Base-by-base conservation (phyloP, 2,888 invertebrate genomes). In the Lithophane semibrunnea region DNA sequence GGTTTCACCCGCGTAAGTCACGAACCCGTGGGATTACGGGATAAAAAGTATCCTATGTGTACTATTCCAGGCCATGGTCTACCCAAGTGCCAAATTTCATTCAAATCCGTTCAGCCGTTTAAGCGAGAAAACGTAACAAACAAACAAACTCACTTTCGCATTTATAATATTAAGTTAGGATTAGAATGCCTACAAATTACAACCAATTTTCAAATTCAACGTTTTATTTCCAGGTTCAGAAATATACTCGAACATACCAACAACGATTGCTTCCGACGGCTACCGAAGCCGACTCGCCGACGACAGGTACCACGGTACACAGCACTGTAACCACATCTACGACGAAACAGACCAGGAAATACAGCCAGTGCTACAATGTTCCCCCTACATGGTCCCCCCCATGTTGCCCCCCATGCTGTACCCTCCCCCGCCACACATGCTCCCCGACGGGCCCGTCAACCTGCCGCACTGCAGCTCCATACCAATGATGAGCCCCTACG, bases 191-290 rank as follows among this genome's bases (percentile, higher is more conserved):
- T 54, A 49, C 0, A 18, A 49, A 18, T 49, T 49, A 5, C 18
- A 2, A 52, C 18, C 52, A 52, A 52, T 18, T 18, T 49, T 5
- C 49, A 18, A 18, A 49, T 49, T 49, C 49, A 49, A 18, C 16
- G 49, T 52, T 37, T 68, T 60, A 1, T 2, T 60, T 84, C 0
- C 91, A 95, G 95, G 91, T 88, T 89, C 93, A 42, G 96, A 96
- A 86, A 95, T 96, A 87, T 96, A 96, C 85, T 95, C 96, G 9
- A 96, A 96, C 86, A 83, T 96, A 76, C 93, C 95, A 54, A 90
- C 90, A 12, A 91, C 93, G 24, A 89, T 93, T 67, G 74, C 78
- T 60, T 84, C 92, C 52, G 90, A 92, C 3, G 86, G 91, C 0
- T 89, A 90, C 69, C 91, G 91, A 71, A 90, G 89, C 78, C 84